Evolutionary conservation across 2,888 invertebrate genomes (phyloP), one percentile per base, ranked within the genome.

Genomic region (Tineola bisselliella): DNA sequence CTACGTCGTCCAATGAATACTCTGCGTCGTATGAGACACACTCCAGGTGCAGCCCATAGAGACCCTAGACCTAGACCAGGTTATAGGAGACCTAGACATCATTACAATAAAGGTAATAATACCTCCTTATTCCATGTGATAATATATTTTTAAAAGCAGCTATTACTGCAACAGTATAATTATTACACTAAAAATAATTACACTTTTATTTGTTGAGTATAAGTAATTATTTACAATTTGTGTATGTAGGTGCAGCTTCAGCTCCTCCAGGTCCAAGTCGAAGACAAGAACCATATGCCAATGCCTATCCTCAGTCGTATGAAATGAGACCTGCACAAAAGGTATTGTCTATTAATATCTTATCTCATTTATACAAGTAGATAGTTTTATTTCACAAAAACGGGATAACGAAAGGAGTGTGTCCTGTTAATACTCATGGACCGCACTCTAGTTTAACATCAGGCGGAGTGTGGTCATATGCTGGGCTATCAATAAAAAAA

Each of bases 1-100:
- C 84, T 97, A 25, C 89, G 96, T 44, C 90, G 95, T 66, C 97
- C 97, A 31, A 96, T 97, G 91, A 94, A 95, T 77, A 97, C 97
- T 54, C 82, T 97, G 62, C 88, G 96, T 66, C 89, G 96, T 86
- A 96, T 97, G 94, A 73, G 84, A 68, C 66, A 72, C 70, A 52
- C 75, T 69, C 59, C 44, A 79, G 81, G 65, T 60, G 65, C 52
- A 12, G 54, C 54, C 1, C 48, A 48, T 38, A 48, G 48, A 17
- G 48, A 48, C 48, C 60, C 19, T 5, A 11, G 60, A 6, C 48
- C 60, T 63, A 69, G 62, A 67, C 70, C 58, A 5, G 31, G 52
- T 18, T 43, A 61, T 25, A 56, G 61, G 10, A 33, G 61, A 13
- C 60, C 60, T 8, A 17, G 60, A 15, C 60, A 60, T 15, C 60